Conservation (phyloP, 2,888 invertebrate species). For the Acanthococcus lagerstroemiae region DNA sequence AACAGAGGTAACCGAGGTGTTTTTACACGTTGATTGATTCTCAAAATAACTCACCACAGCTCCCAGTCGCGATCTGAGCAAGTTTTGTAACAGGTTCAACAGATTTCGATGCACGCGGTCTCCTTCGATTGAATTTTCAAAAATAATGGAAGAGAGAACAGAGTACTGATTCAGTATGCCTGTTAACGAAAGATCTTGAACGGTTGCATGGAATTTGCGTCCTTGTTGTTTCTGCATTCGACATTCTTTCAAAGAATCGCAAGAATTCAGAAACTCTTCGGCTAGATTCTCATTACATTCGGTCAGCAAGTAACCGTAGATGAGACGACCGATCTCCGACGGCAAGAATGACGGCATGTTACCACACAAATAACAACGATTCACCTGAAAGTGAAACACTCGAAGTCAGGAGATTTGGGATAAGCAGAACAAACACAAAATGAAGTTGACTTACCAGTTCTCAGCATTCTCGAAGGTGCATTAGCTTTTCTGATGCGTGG, state of each 20-base stretch:
- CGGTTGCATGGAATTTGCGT: constrained; percentile 12
- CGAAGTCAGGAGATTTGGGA: too few species aligned
- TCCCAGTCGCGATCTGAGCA: not conserved
- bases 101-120: constrained; percentile 8
- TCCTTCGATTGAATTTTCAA: not conserved
- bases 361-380: too few species aligned
- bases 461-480: too few species aligned
- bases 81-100: not conserved
- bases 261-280: constrained; percentile 6
- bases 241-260: constrained; percentile 13
- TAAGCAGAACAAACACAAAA: too few species aligned
- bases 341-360: constrained; percentile 14
- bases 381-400: too few species aligned
- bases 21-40: too few species aligned
- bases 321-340: constrained; percentile 19
- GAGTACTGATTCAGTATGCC: constrained; percentile 16
- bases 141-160: constrained; percentile 13
- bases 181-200: constrained; percentile 5
- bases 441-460: too few species aligned
- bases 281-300: constrained; percentile 1
- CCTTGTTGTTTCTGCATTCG: constrained; percentile 1
- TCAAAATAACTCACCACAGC: too few species aligned
- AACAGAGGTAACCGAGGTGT: too few species aligned
- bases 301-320: constrained; percentile 9
- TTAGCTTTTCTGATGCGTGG: too few species aligned